Conservation (phyloP, 2,888 invertebrate species). For the Lasioglossum lativentre region DNA sequence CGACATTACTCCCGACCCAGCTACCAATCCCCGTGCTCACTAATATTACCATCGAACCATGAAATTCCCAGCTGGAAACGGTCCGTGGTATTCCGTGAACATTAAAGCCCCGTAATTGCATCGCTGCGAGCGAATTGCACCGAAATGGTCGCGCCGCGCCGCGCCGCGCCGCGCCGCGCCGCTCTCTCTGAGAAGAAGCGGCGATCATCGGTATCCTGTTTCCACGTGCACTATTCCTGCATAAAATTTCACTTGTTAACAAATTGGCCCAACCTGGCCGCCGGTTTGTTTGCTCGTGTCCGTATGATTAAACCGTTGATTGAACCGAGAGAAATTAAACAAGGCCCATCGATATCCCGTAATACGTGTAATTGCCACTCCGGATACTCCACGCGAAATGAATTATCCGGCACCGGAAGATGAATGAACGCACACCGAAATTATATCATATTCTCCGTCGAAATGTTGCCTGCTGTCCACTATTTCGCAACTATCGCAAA, state of each 20-base stretch:
- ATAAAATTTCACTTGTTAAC: constrained; percentile 54
- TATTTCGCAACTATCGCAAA: neutral
- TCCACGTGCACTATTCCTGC: constrained; percentile 42
- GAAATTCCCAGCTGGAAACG: constrained; percentile 79
- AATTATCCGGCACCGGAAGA: neutral
- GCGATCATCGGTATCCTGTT: constrained; percentile 37
- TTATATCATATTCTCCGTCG: neutral
- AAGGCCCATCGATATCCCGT: constrained; percentile 43
- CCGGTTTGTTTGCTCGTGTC: constrained; percentile 38
- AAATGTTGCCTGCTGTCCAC: neutral
- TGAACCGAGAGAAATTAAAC: constrained; percentile 36
- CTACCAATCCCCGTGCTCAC: constrained; percentile 59
- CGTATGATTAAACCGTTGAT: constrained; percentile 46
- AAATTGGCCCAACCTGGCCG: constrained; percentile 41
- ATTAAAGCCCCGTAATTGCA: constrained; percentile 81
- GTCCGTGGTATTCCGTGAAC: constrained; percentile 76
- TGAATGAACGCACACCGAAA: neutral
- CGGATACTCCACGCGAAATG: neutral
- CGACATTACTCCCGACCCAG: constrained; percentile 64
- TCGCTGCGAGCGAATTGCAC: constrained; percentile 77
- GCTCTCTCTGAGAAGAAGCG: constrained; percentile 32
- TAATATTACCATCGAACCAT: constrained; percentile 77
- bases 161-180: constrained; percentile 18
- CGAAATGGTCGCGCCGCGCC: constrained; percentile 55
- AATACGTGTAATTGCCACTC: constrained; percentile 28